Conservation (phyloP, 2,797 vertebrate genomes). For the Crax fasciolata region DNA sequence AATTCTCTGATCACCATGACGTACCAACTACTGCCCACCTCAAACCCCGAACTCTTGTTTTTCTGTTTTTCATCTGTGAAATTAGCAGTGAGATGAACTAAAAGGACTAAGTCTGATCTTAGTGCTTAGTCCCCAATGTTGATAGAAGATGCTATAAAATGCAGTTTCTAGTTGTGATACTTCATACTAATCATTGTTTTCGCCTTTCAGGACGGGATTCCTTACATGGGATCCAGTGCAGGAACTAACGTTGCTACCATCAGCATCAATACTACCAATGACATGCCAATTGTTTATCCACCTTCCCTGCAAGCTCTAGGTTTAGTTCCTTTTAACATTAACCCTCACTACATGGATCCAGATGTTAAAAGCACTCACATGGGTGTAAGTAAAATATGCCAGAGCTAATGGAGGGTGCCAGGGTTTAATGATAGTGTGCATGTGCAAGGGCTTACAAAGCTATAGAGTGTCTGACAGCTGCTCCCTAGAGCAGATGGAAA, state of each 20-base stretch:
- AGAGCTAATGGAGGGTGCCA: neutral
- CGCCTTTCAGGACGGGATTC: conserved; percentile 87
- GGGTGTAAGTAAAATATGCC: conserved; percentile 84
- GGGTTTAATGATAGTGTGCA: rapidly evolving
- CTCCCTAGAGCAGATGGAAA: neutral
- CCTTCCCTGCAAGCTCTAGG: conserved; percentile 87
- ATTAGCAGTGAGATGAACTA: neutral
- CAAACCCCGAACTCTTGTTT: neutral
- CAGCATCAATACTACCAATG: conserved; percentile 92
- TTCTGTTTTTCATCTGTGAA: neutral
- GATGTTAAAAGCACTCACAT: conserved; percentile 88
- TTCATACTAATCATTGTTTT: neutral
- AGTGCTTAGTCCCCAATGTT: neutral
- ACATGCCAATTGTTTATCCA: conserved; percentile 92
- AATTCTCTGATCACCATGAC: neutral
- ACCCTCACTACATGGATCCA: conserved; percentile 90
- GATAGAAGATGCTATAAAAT: neutral
- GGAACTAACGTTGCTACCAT: conserved; percentile 89
- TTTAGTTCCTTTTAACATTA: conserved; percentile 93
- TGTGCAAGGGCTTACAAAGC: neutral
- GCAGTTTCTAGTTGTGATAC: neutral
- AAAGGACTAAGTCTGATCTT: neutral
- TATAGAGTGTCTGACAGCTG: neutral
- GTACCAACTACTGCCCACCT: neutral
- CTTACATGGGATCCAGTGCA: conserved; percentile 91